Conservation (phyloP, 2,797 vertebrate genomes). For the Chelidonichthys spinosus region DNA sequence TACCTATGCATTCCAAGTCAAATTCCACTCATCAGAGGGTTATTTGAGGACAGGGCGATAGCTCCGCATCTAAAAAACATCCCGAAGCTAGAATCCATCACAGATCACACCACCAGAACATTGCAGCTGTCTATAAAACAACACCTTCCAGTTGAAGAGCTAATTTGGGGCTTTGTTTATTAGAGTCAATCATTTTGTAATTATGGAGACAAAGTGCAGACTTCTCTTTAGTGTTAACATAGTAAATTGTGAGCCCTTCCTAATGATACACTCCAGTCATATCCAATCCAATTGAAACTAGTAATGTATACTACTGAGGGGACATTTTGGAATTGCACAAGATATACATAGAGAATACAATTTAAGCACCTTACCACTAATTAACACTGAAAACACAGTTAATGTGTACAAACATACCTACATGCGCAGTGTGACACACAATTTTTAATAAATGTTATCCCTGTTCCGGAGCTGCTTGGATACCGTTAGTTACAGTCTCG, state of each 20-base stretch:
- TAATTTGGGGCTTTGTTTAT: slow-evolving; percentile 6
- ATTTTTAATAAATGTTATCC: slow-evolving; percentile 34
- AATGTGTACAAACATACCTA: not conserved
- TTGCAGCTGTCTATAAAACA: slow-evolving; percentile 20
- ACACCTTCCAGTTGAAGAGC: slow-evolving; percentile 8
- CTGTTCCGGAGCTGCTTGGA: slow-evolving; percentile 31
- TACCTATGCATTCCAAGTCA: slow-evolving; percentile 11
- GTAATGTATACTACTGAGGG: not conserved
- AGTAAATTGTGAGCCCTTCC: not conserved
- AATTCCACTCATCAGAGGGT: not conserved
- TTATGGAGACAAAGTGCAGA: not conserved
- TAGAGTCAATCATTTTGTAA: not conserved
- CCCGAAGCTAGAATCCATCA: slow-evolving; percentile 24
- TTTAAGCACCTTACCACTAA: not conserved
- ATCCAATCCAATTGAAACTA: not conserved
- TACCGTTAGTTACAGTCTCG: slow-evolving; percentile 37
- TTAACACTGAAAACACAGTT: not conserved
- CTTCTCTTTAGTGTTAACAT: not conserved
- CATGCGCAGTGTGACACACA: not conserved
- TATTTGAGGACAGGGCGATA: slow-evolving; percentile 13
- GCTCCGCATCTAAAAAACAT: slow-evolving; percentile 26
- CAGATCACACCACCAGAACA: slow-evolving; percentile 15
- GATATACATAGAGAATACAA: not conserved
- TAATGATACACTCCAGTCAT: not conserved
- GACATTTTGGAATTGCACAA: not conserved